Evolutionary conservation across 92 coral and sea anemone species (phyloP).

Genomic region (Pocillopora meandrina): DNA sequence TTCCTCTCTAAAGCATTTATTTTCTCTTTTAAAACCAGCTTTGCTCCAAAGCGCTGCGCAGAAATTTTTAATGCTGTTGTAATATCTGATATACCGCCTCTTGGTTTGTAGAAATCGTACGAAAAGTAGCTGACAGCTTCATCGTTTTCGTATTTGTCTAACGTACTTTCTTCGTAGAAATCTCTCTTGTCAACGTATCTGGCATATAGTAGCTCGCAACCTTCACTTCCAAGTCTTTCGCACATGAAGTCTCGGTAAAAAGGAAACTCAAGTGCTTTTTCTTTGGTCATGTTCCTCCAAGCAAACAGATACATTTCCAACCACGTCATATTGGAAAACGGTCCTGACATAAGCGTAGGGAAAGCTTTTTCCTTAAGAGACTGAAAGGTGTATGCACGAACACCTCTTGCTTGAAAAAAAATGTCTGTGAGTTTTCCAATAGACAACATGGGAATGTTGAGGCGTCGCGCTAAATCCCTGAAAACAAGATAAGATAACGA

Average conservation of each 20-base stretch:
- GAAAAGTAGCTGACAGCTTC: not conserved
- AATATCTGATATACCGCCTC: conserved; percentile 15
- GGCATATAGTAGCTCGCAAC: not conserved
- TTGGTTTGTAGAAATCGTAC: not conserved
- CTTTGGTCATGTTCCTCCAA: conserved; percentile 20
- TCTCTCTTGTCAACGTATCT: not conserved
- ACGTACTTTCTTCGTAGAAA: conserved; percentile 11
- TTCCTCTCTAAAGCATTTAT: not conserved
- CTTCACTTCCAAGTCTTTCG: conserved; percentile 17
- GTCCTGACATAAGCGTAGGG: not conserved
- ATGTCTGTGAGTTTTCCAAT: not conserved
- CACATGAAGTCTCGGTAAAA: not conserved
- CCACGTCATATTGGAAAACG: conserved; percentile 23
- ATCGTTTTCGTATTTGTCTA: conserved; percentile 3
- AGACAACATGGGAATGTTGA: not conserved
- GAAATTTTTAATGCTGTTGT: not conserved
- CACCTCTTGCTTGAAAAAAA: not conserved
- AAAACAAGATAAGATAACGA: not conserved
- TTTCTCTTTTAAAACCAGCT: conserved; percentile 1
- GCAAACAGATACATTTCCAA: not conserved
- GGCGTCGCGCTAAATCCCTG: not conserved
- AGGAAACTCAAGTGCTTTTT: not conserved
- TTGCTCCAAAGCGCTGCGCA: conserved; percentile 10
- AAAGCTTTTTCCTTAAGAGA: conserved; percentile 12
- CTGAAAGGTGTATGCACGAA: not conserved